Evolutionary conservation across 2,113 vertebrate species (phyloP).

Genomic region (Trinectes maculatus): DNA sequence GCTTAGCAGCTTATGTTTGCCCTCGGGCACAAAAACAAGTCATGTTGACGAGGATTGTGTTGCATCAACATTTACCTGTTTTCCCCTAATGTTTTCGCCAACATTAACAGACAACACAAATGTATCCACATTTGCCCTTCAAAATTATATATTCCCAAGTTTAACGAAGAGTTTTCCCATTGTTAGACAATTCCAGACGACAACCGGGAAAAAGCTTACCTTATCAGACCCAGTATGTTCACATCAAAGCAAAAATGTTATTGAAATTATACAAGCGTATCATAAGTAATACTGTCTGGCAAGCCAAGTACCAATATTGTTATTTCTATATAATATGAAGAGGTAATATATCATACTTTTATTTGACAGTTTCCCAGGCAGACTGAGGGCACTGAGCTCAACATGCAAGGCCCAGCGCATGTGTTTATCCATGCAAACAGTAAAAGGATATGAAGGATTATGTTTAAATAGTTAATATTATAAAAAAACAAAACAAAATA

Average conservation of each 20-base stretch:
- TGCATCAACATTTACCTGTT: too few relatives aligned
- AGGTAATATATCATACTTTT: neutral
- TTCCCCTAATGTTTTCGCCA: too few relatives aligned
- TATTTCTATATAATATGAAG: neutral
- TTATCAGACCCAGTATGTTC: neutral
- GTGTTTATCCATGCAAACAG: neutral
- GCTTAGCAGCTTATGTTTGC: neutral
- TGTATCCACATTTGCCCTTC: too few relatives aligned
- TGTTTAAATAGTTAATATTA: neutral
- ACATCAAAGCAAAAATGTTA: neutral
- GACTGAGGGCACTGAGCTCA: neutral
- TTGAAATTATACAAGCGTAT: neutral
- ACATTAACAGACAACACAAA: too few relatives aligned
- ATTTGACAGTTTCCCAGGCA: conserved; percentile 2
- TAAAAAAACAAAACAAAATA: neutral
- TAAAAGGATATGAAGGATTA: neutral
- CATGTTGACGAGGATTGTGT: neutral
- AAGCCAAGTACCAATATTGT: neutral
- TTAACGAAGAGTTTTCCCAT: too few relatives aligned
- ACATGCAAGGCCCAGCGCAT: neutral
- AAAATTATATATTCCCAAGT: too few relatives aligned
- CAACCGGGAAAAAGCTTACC: too few relatives aligned
- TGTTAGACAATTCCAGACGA: too few relatives aligned
- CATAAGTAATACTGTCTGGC: neutral
- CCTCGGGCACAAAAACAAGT: too few relatives aligned